Conservation (phyloP, 2,113 vertebrate species). For the Chaetura pelagica region DNA sequence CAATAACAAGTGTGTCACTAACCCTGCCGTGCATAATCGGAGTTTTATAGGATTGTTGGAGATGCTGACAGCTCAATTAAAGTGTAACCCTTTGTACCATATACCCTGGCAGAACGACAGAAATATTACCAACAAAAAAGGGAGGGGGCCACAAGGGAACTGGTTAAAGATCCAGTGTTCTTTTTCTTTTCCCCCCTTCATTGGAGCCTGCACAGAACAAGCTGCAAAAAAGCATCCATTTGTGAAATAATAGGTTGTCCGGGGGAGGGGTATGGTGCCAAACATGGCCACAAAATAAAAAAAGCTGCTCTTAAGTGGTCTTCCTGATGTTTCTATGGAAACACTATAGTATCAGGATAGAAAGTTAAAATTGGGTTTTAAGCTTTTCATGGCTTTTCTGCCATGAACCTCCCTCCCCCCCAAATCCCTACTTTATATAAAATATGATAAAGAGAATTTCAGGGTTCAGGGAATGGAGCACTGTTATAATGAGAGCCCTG, state of each 20-base stretch:
- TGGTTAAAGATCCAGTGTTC: slow-evolving; percentile 68
- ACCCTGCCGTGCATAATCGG: slow-evolving; percentile 83
- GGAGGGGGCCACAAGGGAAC: slow-evolving; percentile 75
- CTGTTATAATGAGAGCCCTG: accelerated
- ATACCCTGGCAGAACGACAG: slow-evolving; percentile 74
- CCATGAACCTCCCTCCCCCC: neutral
- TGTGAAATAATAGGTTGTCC: slow-evolving; percentile 56
- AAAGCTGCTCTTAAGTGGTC: slow-evolving; percentile 48
- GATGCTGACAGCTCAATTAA: slow-evolving; percentile 85
- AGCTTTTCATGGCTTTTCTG: neutral
- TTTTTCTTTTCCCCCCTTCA: slow-evolving; percentile 39
- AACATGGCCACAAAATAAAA: slow-evolving; percentile 24
- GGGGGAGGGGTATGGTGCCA: slow-evolving; percentile 47
- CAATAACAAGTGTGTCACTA: slow-evolving; percentile 85
- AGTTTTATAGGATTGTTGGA: slow-evolving; percentile 80
- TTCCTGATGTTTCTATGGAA: slow-evolving; percentile 76
- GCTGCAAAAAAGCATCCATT: slow-evolving; percentile 52
- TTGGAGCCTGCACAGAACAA: slow-evolving; percentile 10
- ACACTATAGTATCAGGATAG: slow-evolving; percentile 54
- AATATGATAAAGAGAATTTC: slow-evolving; percentile 12
- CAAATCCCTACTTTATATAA: neutral
- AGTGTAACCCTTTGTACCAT: slow-evolving; percentile 81
- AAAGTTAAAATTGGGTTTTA: slow-evolving; percentile 68
- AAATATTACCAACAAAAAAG: slow-evolving; percentile 77
- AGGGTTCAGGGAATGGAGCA: accelerated